These are phyloP conservation scores for Carassius auratus DNA, from an alignment of 2,113 vertebrate species.

Conservation along the genomic window DNA sequence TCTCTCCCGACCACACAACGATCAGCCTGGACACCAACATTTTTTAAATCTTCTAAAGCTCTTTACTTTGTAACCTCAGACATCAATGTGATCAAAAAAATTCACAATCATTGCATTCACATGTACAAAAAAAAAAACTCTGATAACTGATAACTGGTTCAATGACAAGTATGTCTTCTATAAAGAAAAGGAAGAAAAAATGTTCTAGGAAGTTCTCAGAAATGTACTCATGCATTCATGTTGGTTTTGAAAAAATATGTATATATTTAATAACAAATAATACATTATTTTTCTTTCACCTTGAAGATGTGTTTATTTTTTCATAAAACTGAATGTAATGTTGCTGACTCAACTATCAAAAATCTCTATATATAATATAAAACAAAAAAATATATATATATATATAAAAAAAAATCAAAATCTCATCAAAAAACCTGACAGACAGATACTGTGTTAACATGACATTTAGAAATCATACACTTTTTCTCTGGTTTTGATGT, in stretches of 20 bases:
- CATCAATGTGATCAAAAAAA: neutral
- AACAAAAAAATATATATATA: neutral
- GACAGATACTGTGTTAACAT: no score
- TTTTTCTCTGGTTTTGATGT: neutral
- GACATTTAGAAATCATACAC: neutral
- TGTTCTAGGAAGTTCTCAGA: neutral
- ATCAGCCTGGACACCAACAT: neutral
- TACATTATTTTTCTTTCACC: neutral
- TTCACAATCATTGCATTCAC: neutral
- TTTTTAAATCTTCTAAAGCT: neutral
- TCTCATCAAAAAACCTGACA: neutral
- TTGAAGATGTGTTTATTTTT: neutral
- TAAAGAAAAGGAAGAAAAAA: neutral
- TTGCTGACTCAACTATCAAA: neutral
- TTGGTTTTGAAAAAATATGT: neutral
- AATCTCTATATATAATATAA: neutral
- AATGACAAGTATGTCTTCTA: neutral
- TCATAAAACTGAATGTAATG: neutral
- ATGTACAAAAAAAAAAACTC: neutral
- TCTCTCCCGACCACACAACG: neutral
- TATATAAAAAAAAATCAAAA: neutral
- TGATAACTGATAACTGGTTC: neutral
- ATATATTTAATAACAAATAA: neutral
- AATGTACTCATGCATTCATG: neutral
- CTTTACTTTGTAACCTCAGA: neutral